Conservation (phyloP, 2,888 invertebrate species). For the Leptura quadrifasciata region DNA sequence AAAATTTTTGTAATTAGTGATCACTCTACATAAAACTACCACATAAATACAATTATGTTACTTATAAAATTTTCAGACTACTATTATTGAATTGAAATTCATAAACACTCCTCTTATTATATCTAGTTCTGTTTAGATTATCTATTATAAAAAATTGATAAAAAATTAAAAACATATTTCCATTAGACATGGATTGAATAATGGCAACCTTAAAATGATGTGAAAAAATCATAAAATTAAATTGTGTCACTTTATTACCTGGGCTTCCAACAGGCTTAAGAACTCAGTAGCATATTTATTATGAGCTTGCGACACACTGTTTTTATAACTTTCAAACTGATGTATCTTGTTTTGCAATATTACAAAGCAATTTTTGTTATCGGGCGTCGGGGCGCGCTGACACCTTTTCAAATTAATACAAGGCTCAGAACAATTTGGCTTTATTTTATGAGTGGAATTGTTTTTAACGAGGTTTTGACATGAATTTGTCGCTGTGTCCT, state of each 20-base stretch:
- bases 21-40: no score
- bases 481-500: background rate
- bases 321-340: slow-evolving; percentile 48
- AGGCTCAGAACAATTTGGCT: background rate
- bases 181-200: no score
- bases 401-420: background rate
- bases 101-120: no score
- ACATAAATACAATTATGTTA: no score
- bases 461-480: background rate
- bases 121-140: no score
- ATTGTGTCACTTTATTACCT: slow-evolving; percentile 12
- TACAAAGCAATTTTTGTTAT: slow-evolving; percentile 5
- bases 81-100: no score
- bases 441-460: slow-evolving; percentile 8
- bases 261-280: slow-evolving; percentile 34
- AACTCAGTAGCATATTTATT: slow-evolving; percentile 40
- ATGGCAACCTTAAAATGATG: no score
- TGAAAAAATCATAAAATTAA: no score
- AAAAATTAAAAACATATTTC: no score
- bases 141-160: no score
- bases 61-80: no score
- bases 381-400: background rate
- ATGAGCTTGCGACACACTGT: slow-evolving; percentile 37
- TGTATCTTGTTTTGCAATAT: slow-evolving; percentile 34
- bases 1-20: no score